Evolutionary conservation across 2,888 invertebrate genomes (phyloP).

Genomic region (Clitarchus hookeri): DNA sequence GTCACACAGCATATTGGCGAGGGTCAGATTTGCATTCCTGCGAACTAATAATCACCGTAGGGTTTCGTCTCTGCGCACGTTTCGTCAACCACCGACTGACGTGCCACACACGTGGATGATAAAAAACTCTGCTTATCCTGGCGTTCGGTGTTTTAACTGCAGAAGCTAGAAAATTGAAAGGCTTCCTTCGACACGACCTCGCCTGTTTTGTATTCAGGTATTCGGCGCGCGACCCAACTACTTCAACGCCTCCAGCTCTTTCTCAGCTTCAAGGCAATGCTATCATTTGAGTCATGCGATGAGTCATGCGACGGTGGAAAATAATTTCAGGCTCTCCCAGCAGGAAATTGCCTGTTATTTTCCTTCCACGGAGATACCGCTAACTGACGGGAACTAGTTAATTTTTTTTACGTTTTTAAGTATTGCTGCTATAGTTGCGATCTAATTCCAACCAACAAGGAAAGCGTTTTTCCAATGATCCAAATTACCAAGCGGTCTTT

Average conservation of each 20-base stretch:
- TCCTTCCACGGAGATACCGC: not conserved
- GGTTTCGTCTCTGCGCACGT: too few species aligned
- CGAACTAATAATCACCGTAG: too few species aligned
- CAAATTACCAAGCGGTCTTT: not conserved
- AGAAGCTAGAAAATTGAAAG: not conserved
- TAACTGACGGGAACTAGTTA: not conserved
- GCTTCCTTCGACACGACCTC: not conserved
- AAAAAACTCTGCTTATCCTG: not conserved
- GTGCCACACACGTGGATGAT: not conserved
- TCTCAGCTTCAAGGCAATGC: not conserved
- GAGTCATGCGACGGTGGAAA: not conserved
- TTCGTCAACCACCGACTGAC: too few species aligned
- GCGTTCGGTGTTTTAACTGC: not conserved
- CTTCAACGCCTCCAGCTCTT: not conserved
- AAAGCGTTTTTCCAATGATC: not conserved
- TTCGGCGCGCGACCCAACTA: not conserved
- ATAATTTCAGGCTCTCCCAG: not conserved
- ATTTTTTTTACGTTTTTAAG: not conserved
- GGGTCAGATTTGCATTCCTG: too few species aligned
- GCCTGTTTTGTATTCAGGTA: not conserved
- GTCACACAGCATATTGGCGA: too few species aligned
- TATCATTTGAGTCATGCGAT: not conserved
- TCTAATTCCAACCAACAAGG: not conserved
- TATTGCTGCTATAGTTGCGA: not conserved
- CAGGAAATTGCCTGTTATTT: not conserved